phyloP scores from a whole-genome alignment of 1,140 invertebrate species.

The Pogonus chalceus region DNA sequence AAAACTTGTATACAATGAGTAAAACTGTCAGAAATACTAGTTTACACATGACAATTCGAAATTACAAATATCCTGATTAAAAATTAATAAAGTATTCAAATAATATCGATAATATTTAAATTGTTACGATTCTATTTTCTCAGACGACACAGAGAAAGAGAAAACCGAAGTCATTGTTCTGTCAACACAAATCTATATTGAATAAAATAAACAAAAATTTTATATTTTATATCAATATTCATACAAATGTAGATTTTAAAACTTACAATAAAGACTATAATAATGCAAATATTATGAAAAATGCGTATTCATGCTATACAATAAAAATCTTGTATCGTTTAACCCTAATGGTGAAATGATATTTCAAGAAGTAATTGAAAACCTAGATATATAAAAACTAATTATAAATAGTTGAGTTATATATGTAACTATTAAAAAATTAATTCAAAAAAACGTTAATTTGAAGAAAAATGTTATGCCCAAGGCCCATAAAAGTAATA shows the following conservation, averaged over 20 bases:
- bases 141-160: too few species aligned
- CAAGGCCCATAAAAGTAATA: constrained; percentile 1
- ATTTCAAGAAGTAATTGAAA: not conserved
- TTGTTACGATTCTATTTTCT: too few species aligned
- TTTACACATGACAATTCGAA: not conserved
- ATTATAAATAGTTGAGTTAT: too few species aligned
- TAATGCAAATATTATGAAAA: not conserved
- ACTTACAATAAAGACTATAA: too few species aligned
- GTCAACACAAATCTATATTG: too few species aligned
- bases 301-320: not conserved
- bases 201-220: too few species aligned
- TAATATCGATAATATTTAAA: too few species aligned
- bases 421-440: not conserved
- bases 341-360: not conserved
- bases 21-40: not conserved
- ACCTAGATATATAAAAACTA: not conserved
- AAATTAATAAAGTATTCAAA: too few species aligned
- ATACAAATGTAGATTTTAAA: too few species aligned
- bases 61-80: too few species aligned
- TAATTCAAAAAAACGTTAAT: not conserved
- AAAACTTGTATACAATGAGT: not conserved
- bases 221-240: too few species aligned
- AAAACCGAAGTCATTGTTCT: too few species aligned
- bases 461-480: not conserved
- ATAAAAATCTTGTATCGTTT: not conserved